Evolutionary conservation across 2,888 invertebrate species (phyloP).

Genomic region (Masnerella sp.): DNA sequence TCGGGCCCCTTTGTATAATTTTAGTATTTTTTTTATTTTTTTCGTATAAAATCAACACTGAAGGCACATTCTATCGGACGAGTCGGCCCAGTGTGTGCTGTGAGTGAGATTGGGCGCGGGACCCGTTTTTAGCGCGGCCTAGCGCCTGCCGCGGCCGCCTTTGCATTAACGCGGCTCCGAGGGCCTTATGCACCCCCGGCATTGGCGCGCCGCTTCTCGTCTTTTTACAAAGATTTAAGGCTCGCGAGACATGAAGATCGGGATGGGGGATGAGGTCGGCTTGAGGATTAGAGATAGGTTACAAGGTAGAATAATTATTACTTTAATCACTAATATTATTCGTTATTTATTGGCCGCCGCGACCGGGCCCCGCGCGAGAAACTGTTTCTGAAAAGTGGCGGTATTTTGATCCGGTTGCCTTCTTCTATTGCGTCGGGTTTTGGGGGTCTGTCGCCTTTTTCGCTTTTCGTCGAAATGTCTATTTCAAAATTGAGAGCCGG

Average conservation of each 20-base stretch:
- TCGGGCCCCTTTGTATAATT: constrained; percentile 91
- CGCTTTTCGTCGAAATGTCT: constrained; percentile 81
- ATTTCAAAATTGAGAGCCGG: constrained; percentile 86
- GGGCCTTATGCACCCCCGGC: constrained; percentile 75
- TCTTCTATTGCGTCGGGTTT: constrained; percentile 88
- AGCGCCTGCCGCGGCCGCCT: constrained; percentile 70
- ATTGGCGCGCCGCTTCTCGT: constrained; percentile 51
- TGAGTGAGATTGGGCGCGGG: constrained; percentile 81
- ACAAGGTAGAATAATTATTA: constrained; percentile 63
- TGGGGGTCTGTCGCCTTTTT: constrained; percentile 80
- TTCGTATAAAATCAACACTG: constrained; percentile 93
- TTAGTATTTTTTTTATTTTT: constrained; percentile 86
- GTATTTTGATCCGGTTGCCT: constrained; percentile 78
- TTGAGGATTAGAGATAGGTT: constrained; percentile 40
- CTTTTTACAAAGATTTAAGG: constrained; percentile 61
- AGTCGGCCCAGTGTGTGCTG: constrained; percentile 91
- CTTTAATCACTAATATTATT: constrained; percentile 61
- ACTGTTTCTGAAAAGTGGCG: constrained; percentile 77
- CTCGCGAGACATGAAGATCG: constrained; percentile 59
- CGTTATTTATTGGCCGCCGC: constrained; percentile 70
- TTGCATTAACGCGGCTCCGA: constrained; percentile 63
- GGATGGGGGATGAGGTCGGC: constrained; percentile 48
- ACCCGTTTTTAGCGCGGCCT: constrained; percentile 67
- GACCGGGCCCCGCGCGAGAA: constrained; percentile 77
- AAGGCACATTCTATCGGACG: constrained; percentile 98